A percentile compares a stretch with the other conserved stretches of the same genome.
phyloP scores from a whole-genome alignment of 2,797 vertebrate species.

The Karalla daura region DNA sequence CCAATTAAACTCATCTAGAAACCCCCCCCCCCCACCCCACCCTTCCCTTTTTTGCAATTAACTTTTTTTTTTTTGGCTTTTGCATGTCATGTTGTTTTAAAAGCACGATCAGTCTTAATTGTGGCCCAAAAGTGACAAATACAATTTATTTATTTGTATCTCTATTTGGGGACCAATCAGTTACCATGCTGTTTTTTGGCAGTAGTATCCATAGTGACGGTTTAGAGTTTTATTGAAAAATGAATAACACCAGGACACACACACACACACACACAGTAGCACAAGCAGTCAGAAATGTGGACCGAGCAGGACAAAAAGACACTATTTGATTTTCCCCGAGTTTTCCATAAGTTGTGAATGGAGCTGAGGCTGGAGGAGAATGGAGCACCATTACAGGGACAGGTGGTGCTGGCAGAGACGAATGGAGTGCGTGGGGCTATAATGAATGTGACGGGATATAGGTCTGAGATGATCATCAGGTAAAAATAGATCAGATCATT shows the following conservation, averaged over 20 bases:
- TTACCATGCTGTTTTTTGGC: neutral
- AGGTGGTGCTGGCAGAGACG: slow-evolving; percentile 74
- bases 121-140: neutral
- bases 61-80: neutral
- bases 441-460: slow-evolving; percentile 84
- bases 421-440: slow-evolving; percentile 69
- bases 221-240: neutral
- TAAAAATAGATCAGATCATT: slow-evolving; percentile 87
- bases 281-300: slow-evolving; percentile 3
- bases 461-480: slow-evolving; percentile 81
- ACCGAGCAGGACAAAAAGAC: neutral
- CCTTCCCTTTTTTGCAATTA: neutral
- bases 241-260: neutral
- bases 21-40: no score
- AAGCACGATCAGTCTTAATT: neutral
- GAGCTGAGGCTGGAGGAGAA: slow-evolving; percentile 55
- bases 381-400: slow-evolving; percentile 59
- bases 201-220: neutral
- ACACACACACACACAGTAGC: neutral
- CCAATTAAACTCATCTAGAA: slow-evolving; percentile 49
- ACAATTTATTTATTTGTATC: neutral
- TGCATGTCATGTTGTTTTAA: slow-evolving; percentile 7
- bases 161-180: neutral
- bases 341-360: slow-evolving; percentile 53
- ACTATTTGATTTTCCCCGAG: slow-evolving; percentile 31